Evolutionary conservation across 2,888 invertebrate genomes (phyloP).

Genomic region (Xestoiulus laeticollis): DNA sequence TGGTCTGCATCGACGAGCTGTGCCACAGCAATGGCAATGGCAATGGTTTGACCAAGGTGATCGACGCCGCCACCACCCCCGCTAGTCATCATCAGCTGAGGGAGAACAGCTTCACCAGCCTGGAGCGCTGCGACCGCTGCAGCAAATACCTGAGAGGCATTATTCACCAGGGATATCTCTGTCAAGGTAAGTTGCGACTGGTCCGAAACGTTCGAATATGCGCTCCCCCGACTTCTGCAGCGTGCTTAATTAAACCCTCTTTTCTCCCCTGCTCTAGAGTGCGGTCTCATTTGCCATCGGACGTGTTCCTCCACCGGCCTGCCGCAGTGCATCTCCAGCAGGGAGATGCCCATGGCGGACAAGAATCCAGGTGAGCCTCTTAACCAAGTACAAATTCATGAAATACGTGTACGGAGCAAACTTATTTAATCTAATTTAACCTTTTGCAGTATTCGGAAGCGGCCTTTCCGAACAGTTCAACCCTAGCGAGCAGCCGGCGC

Average conservation of each 20-base stretch:
- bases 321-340: slow-evolving; percentile 68
- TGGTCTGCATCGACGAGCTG: slow-evolving; percentile 75
- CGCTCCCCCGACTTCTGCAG: neutral
- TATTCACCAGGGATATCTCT: slow-evolving; percentile 76
- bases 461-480: slow-evolving; percentile 73
- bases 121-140: slow-evolving; percentile 78
- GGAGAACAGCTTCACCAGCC: slow-evolving; percentile 74
- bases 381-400: slow-evolving; percentile 59
- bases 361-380: slow-evolving; percentile 51
- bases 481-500: slow-evolving; percentile 69
- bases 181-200: slow-evolving; percentile 69
- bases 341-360: slow-evolving; percentile 60
- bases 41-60: slow-evolving; percentile 49
- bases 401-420: slow-evolving; percentile 57
- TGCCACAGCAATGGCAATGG: slow-evolving; percentile 61
- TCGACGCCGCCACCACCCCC: slow-evolving; percentile 54
- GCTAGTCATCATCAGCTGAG: slow-evolving; percentile 67
- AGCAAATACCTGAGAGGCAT: slow-evolving; percentile 76
- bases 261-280: slow-evolving; percentile 67
- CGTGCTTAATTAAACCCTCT: neutral
- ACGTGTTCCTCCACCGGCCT: slow-evolving; percentile 75
- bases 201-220: slow-evolving; percentile 45
- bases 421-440: slow-evolving; percentile 53
- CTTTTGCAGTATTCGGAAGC: slow-evolving; percentile 70
- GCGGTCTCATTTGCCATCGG: slow-evolving; percentile 76